phyloP scores from a whole-genome alignment of 2,113 vertebrate genomes.

The Cercopithecus mona region DNA sequence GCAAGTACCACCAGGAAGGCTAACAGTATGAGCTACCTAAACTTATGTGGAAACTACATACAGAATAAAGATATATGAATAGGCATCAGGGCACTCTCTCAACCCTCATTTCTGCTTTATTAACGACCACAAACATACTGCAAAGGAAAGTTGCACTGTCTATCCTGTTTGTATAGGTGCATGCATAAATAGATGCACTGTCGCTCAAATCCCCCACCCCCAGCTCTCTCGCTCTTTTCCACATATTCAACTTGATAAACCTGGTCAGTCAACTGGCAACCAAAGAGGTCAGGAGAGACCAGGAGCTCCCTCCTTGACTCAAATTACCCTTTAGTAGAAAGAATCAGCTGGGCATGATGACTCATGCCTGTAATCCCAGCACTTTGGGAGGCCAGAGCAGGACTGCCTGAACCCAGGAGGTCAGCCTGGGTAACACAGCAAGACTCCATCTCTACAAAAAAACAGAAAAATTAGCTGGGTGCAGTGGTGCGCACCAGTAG shows the following conservation, averaged over 20 bases:
- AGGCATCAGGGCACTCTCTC: neutral
- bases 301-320: neutral
- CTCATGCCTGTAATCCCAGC: no score
- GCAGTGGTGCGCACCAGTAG: no score
- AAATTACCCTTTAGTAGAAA: constrained; percentile 20
- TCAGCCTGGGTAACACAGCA: no score
- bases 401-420: no score
- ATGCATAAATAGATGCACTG: fast-evolving
- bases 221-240: neutral
- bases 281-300: neutral
- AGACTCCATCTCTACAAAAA: no score
- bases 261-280: neutral
- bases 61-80: neutral
- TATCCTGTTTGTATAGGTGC: neutral
- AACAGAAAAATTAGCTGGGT: no score
- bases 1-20: neutral
- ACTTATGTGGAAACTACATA: neutral
- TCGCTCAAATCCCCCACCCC: neutral
- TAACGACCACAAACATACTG: neutral
- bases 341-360: neutral
- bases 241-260: neutral
- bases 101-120: neutral
- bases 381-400: no score
- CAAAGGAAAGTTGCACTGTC: neutral
- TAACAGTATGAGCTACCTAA: neutral